Evolutionary conservation across 2,888 invertebrate species (phyloP).

Genomic region (Orthonevra nobilis): DNA sequence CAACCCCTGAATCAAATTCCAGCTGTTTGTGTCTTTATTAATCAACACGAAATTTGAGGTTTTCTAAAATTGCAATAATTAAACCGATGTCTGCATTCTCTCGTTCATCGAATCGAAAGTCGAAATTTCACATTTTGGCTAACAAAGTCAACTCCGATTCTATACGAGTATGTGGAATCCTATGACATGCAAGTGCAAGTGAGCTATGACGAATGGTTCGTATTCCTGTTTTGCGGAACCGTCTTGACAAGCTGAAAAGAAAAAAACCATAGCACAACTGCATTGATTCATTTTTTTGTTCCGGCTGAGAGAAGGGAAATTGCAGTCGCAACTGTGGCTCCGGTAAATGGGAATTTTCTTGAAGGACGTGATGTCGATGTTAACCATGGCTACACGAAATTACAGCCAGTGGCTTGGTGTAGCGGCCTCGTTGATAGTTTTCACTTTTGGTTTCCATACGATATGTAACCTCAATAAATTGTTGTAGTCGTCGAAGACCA

Average conservation of each 20-base stretch:
- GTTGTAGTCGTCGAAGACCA: too few relatives aligned
- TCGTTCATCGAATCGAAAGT: slow-evolving; percentile 34
- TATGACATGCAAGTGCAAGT: not conserved
- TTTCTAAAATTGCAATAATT: slow-evolving; percentile 28
- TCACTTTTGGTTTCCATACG: slow-evolving; percentile 66
- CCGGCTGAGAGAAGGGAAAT: slow-evolving; percentile 17
- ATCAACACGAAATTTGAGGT: slow-evolving; percentile 16
- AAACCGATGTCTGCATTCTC: slow-evolving; percentile 43
- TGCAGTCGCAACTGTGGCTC: slow-evolving; percentile 55
- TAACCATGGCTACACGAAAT: slow-evolving; percentile 33
- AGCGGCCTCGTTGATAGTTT: slow-evolving; percentile 57
- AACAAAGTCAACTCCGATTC: slow-evolving; percentile 16
- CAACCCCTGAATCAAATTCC: slow-evolving; percentile 10
- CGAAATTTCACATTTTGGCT: slow-evolving; percentile 9
- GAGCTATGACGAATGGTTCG: slow-evolving; percentile 26
- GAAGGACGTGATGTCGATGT: slow-evolving; percentile 61
- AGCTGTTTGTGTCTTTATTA: slow-evolving; percentile 19
- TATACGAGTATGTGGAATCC: slow-evolving; percentile 34
- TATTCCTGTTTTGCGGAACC: slow-evolving; percentile 25
- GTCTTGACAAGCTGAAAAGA: slow-evolving; percentile 9
- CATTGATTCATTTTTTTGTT: slow-evolving; percentile 36
- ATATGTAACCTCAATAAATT: slow-evolving; percentile 63
- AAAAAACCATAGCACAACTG: not conserved
- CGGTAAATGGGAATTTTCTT: slow-evolving; percentile 59
- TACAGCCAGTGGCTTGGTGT: slow-evolving; percentile 9